A percentile compares a stretch with the other conserved stretches of the same genome.
Evolutionary conservation across 2,113 vertebrate genomes (phyloP).

Genomic region (Pedionomus torquatus): DNA sequence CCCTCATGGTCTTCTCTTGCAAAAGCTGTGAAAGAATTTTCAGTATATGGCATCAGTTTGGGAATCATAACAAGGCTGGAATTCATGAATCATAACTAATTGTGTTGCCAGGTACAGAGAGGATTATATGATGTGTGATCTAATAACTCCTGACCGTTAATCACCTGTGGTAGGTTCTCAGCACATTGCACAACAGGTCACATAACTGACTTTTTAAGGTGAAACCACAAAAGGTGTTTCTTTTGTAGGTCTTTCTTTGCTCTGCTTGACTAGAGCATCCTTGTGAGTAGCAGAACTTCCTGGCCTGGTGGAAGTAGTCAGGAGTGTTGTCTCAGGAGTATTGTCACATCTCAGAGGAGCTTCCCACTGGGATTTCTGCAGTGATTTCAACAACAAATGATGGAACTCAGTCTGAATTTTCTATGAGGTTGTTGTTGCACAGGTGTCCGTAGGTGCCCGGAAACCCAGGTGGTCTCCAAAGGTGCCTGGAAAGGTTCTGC

Average conservation of each 20-base stretch:
- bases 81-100: background rate
- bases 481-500: background rate
- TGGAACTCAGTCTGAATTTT: background rate
- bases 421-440: background rate
- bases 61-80: background rate
- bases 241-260: background rate
- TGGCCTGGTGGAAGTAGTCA: accelerated
- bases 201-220: background rate
- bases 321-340: background rate
- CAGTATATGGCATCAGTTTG: accelerated
- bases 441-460: background rate
- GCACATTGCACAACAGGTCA: background rate
- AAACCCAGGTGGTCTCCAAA: background rate
- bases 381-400: background rate
- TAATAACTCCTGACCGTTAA: background rate
- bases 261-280: background rate
- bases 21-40: background rate
- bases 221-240: background rate
- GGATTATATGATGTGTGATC: background rate
- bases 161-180: background rate
- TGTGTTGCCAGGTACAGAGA: background rate
- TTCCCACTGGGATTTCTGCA: background rate
- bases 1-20: background rate
- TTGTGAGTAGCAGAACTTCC: background rate
- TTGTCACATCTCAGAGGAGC: background rate